phyloP scores from a whole-genome alignment of 2,113 vertebrate species.

The Xenotilapia leptura region DNA sequence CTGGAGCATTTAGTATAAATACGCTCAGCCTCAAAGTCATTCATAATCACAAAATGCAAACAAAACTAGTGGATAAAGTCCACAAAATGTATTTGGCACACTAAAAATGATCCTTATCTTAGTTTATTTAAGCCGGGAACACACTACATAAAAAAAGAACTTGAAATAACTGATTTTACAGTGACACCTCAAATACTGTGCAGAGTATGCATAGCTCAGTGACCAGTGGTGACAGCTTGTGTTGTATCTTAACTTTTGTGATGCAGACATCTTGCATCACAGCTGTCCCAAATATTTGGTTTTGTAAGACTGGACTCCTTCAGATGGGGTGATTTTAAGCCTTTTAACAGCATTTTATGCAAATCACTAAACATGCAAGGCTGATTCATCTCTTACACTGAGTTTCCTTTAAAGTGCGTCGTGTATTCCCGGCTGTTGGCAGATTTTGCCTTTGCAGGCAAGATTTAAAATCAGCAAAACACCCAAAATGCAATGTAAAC shows the following conservation, averaged over 20 bases:
- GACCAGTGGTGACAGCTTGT: background rate
- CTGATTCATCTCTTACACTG: background rate
- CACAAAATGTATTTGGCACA: constrained; percentile 51
- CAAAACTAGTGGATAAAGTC: constrained; percentile 14
- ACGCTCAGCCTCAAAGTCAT: constrained; percentile 14
- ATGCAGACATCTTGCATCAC: background rate
- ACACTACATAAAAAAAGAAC: background rate
- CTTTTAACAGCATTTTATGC: background rate
- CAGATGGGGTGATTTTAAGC: background rate
- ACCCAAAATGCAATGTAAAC: constrained; percentile 47
- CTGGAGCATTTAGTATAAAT: background rate
- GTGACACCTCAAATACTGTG: background rate
- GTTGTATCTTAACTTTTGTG: background rate
- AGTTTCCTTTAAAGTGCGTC: background rate
- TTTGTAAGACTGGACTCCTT: background rate
- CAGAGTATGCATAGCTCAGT: background rate
- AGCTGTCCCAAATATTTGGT: background rate
- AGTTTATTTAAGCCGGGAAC: background rate
- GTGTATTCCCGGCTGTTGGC: constrained; percentile 10
- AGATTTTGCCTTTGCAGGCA: constrained; percentile 1
- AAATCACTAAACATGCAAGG: background rate
- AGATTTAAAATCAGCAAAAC: constrained; percentile 9
- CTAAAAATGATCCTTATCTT: constrained; percentile 16
- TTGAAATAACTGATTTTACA: background rate
- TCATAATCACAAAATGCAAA: constrained; percentile 38